These are phyloP conservation scores for Heliconius hewitsoni DNA, from an alignment of 1,140 invertebrate species.

Conservation along the genomic window DNA sequence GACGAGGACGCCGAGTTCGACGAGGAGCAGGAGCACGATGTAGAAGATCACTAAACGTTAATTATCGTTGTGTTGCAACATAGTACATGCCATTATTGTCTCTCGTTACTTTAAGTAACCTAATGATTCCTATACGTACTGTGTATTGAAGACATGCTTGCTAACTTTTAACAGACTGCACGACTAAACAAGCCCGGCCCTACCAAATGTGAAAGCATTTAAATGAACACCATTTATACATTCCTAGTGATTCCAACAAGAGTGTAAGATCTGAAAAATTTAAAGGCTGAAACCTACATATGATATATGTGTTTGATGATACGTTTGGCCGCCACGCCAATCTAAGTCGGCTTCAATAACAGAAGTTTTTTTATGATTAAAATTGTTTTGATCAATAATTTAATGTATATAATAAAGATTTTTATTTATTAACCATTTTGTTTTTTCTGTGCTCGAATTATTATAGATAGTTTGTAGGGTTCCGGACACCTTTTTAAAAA, in stretches of 20 bases:
- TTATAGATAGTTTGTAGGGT: too few species aligned
- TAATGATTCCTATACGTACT: constrained; percentile 68
- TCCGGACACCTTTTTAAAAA: too few species aligned
- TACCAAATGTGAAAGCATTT: constrained; percentile 58
- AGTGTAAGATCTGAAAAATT: constrained; percentile 64
- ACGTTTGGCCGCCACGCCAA: constrained; percentile 56
- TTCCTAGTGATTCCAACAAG: constrained; percentile 57
- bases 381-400: constrained; percentile 75
- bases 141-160: constrained; percentile 69
- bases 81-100: constrained; percentile 64
- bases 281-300: constrained; percentile 69
- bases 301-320: constrained; percentile 52
- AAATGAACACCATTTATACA: constrained; percentile 51
- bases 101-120: constrained; percentile 70
- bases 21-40: constrained; percentile 83
- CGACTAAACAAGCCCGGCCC: constrained; percentile 66
- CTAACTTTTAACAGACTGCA: constrained; percentile 78
- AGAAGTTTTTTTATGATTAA: constrained; percentile 72
- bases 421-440: constrained; percentile 71
- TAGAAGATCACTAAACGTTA: constrained; percentile 50
- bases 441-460: constrained; percentile 11
- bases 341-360: constrained; percentile 73
- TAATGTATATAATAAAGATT: constrained; percentile 79
- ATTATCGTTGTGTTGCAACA: constrained; percentile 29
- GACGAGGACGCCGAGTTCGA: constrained; percentile 87